A percentile compares a stretch with the other conserved stretches of the same genome.
phyloP scores from a whole-genome alignment of 2,888 invertebrate species.

The Eumacrocentrus americanus region DNA sequence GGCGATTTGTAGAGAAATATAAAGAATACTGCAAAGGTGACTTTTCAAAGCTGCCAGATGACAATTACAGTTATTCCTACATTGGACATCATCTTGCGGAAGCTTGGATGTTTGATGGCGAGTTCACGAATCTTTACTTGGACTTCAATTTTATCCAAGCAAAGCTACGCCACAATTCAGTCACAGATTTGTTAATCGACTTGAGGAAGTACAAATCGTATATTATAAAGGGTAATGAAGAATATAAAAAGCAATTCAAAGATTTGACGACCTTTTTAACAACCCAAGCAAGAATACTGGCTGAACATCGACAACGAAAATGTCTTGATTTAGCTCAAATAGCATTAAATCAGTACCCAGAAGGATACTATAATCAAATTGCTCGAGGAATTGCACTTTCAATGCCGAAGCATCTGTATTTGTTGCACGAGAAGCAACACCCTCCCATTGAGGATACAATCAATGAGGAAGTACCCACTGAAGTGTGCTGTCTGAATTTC shows the following conservation, averaged over 20 bases:
- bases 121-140: conserved; percentile 69
- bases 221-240: conserved; percentile 65
- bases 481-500: conserved; percentile 64
- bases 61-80: conserved; percentile 76
- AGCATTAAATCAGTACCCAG: conserved; percentile 70
- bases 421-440: conserved; percentile 65
- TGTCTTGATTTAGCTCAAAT: conserved; percentile 71
- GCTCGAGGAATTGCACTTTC: conserved; percentile 65
- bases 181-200: conserved; percentile 74
- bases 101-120: conserved; percentile 62
- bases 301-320: conserved; percentile 66
- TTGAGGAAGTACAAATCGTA: conserved; percentile 68
- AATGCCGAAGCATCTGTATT: conserved; percentile 65
- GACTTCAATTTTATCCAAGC: conserved; percentile 74
- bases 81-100: conserved; percentile 74
- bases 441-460: conserved; percentile 60
- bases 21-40: conserved; percentile 62
- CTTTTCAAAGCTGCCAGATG: conserved; percentile 69
- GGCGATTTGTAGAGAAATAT: conserved; percentile 68
- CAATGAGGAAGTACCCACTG: conserved; percentile 66
- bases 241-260: conserved; percentile 62
- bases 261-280: conserved; percentile 69
- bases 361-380: conserved; percentile 66
- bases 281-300: conserved; percentile 68
- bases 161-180: conserved; percentile 72